A percentile compares a stretch with the other conserved stretches of the same genome.
Evolutionary conservation across 2,888 invertebrate genomes (phyloP).

Genomic region (Napeogenes inachia): DNA sequence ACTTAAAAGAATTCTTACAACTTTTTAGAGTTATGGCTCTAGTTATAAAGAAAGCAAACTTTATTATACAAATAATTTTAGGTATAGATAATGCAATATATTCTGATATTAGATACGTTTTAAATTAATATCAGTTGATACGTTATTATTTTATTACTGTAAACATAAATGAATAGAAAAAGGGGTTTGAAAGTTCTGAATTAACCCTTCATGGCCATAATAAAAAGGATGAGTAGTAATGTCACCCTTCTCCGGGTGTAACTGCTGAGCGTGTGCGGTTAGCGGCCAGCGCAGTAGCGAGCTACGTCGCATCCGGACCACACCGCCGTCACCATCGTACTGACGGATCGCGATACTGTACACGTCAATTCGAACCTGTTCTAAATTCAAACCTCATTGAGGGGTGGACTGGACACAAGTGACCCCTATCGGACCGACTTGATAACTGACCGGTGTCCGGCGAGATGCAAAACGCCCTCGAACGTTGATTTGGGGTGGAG

Average conservation of each 20-base stretch:
- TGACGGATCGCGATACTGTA: constrained; percentile 36
- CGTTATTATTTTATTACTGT: constrained; percentile 3
- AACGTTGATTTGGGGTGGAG: constrained; percentile 62
- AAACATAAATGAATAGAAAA: constrained; percentile 4
- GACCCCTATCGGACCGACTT: constrained; percentile 61
- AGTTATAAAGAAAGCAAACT: too few relatives aligned
- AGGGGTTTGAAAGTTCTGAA: constrained; percentile 13
- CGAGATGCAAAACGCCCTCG: constrained; percentile 67
- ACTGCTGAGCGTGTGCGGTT: constrained; percentile 48
- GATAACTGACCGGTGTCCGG: constrained; percentile 59
- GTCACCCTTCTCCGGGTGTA: constrained; percentile 69
- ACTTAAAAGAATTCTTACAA: too few relatives aligned
- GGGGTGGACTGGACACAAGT: constrained; percentile 61
- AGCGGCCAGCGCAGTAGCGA: constrained; percentile 60
- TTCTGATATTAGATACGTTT: too few relatives aligned
- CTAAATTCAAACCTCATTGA: constrained; percentile 38
- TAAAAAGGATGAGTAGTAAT: constrained; percentile 63
- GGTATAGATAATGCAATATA: too few relatives aligned
- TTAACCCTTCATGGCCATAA: constrained; percentile 57
- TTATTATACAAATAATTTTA: too few relatives aligned
- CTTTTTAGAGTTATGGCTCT: too few relatives aligned
- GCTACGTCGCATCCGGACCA: constrained; percentile 68
- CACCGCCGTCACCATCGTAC: constrained; percentile 51
- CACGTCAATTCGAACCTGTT: constrained; percentile 44
- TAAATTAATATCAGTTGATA: too few relatives aligned